Evolutionary conservation across 1,140 invertebrate genomes (phyloP).

Genomic region (Scaptomyza graminum): DNA sequence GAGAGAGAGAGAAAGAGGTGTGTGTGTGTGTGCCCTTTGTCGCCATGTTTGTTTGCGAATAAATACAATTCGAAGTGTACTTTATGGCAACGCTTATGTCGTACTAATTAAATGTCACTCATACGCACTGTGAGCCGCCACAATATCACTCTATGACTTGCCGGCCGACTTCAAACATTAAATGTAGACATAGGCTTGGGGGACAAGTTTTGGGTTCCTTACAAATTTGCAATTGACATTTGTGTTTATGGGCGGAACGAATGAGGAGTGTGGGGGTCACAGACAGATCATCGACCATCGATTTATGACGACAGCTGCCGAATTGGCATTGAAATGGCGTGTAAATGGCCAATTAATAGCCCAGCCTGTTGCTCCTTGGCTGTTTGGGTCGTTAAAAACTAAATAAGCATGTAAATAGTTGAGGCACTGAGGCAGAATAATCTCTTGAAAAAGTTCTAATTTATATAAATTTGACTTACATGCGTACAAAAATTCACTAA

Average conservation of each 20-base stretch:
- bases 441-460: too few species aligned
- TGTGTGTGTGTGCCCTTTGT: conserved; percentile 15
- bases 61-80: conserved; percentile 70
- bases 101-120: conserved; percentile 70
- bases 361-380: conserved; percentile 14
- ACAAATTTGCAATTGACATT: conserved; percentile 43
- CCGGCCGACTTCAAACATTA: conserved; percentile 36
- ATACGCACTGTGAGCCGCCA: conserved; percentile 51
- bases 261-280: neutral
- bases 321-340: conserved; percentile 58
- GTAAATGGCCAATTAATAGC: conserved; percentile 64
- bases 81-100: conserved; percentile 64
- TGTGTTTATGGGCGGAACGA: neutral
- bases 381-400: conserved; percentile 1
- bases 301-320: conserved; percentile 38
- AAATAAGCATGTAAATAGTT: neutral
- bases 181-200: conserved; percentile 21
- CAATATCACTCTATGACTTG: neutral
- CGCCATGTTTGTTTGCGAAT: conserved; percentile 60
- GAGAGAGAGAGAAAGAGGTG: neutral
- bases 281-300: conserved; percentile 8
- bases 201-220: neutral
- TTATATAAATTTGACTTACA: too few species aligned
- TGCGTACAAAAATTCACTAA: neutral
- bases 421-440: neutral